Conservation (phyloP, 2,888 invertebrate species). For the Andrena chrysosceles region DNA sequence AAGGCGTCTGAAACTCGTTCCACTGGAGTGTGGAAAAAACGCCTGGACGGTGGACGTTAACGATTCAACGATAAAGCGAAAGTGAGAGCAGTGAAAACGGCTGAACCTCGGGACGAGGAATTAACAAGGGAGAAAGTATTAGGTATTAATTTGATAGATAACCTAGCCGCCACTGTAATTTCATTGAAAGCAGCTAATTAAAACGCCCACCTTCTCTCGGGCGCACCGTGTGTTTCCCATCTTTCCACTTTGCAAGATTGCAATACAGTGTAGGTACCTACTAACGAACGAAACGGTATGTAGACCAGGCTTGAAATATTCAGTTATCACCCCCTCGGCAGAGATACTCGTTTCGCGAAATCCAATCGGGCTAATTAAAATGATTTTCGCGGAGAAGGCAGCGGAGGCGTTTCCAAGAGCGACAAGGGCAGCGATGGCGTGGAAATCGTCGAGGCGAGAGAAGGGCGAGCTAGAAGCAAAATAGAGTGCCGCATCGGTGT, state of each 20-base stretch:
- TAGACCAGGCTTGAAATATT: neutral
- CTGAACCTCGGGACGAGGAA: conserved; percentile 11
- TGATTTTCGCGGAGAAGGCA: neutral
- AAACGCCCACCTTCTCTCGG: neutral
- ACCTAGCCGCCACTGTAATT: neutral
- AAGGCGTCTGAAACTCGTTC: neutral
- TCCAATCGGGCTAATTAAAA: neutral
- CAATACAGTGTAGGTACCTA: neutral
- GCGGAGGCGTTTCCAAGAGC: neutral
- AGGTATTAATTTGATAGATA: conserved; percentile 3
- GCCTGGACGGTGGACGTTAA: conserved; percentile 8
- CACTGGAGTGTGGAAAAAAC: conserved; percentile 17
- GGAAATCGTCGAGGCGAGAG: neutral
- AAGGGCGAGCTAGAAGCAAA: neutral
- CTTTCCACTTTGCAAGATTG: neutral
- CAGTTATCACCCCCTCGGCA: neutral
- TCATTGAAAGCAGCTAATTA: conserved; percentile 9
- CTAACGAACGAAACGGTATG: neutral
- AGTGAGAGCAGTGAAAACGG: conserved; percentile 27
- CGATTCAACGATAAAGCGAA: conserved; percentile 32
- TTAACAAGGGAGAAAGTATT: conserved; percentile 35
- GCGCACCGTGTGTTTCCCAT: neutral
- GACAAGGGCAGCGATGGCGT: neutral
- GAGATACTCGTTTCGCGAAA: neutral
- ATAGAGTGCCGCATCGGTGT: neutral